Evolutionary conservation across 1,140 invertebrate genomes (phyloP).

Genomic region (Drosophila arizonae): DNA sequence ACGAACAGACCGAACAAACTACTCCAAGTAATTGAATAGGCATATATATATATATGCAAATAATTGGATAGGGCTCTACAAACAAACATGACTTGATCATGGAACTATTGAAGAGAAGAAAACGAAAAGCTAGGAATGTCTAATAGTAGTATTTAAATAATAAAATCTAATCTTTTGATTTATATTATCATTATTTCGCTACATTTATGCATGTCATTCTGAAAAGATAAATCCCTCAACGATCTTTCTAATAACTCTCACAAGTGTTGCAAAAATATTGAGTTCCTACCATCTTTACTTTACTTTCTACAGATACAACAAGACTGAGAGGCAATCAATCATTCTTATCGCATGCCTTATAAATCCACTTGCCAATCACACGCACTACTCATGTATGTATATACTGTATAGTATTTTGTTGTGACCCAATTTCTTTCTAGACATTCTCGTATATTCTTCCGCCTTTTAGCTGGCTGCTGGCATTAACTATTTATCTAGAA

Average conservation of each 20-base stretch:
- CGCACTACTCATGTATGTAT: background rate
- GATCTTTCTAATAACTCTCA: too few species aligned
- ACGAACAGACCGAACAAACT: constrained; percentile 26
- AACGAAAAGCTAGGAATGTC: too few species aligned
- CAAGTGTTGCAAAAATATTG: too few species aligned
- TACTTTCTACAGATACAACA: background rate
- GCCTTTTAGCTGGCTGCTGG: constrained; percentile 10
- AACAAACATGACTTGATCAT: constrained; percentile 10
- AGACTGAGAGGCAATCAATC: constrained; percentile 4
- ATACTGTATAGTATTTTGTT: constrained; percentile 10
- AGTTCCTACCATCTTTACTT: too few species aligned
- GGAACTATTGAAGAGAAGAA: background rate
- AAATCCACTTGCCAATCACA: constrained; percentile 41
- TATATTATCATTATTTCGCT: too few species aligned
- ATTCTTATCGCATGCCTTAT: constrained; percentile 19
- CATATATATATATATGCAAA: constrained; percentile 4
- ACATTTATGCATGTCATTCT: too few species aligned
- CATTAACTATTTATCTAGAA: constrained; percentile 36
- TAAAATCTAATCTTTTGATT: too few species aligned
- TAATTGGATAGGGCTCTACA: constrained; percentile 5
- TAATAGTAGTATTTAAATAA: too few species aligned
- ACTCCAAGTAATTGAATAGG: constrained; percentile 13
- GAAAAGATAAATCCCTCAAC: too few species aligned
- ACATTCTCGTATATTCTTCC: constrained; percentile 33
- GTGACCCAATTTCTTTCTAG: constrained; percentile 29